Base-by-base conservation (phyloP, 2,113 vertebrate species). In the Cervus canadensis region DNA sequence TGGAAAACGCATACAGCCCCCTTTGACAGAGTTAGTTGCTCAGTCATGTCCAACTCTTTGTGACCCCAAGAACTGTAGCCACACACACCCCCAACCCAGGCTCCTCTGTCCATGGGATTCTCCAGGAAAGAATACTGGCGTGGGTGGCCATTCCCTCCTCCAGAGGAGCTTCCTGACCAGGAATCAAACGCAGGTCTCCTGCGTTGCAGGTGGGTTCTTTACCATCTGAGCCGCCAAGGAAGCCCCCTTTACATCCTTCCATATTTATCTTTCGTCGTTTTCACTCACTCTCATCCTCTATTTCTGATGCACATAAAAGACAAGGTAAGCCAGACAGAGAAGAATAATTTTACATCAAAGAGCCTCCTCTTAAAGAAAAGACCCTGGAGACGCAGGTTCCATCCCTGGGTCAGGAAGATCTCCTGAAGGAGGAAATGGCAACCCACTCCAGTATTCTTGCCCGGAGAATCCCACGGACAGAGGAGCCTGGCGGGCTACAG, bases 91-190 rank as follows among this genome's bases (percentile, higher is more conserved):
- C 1, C 19, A 74, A 19, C n/a, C 1, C 40, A 14, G 21, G 40
- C 71, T 76, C 23, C 23, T 13, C 23, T 76, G 71, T 43, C 71
- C 40, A 2, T 4, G 40, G 36, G 71, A 40, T 26, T 26, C 71
- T 76, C 71, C 23, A 7, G 71, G 23, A 12, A 14, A 26, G 40
- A 1, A 0, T 4, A 2, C 71, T 43, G 43, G 40, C 0, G 3
- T 14, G 40, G 71, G 21, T 43, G 23, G 23, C 71, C 23, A 1
- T 15, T 23, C n/a, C 67, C 67, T 40, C 23, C 67, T 40, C 36
- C 67, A 5, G 36, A 21, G 19, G n/a, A 13, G 19, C 67, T 74
- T 23, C n/a, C 21, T 25, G 36, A 40, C 2, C 67, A 25, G n/a
- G 67, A 13, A 3, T 13, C 67, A 40, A 6, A 40, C 10, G 17